phyloP scores from a whole-genome alignment of 2,113 vertebrate genomes.

The Bucco capensis region DNA sequence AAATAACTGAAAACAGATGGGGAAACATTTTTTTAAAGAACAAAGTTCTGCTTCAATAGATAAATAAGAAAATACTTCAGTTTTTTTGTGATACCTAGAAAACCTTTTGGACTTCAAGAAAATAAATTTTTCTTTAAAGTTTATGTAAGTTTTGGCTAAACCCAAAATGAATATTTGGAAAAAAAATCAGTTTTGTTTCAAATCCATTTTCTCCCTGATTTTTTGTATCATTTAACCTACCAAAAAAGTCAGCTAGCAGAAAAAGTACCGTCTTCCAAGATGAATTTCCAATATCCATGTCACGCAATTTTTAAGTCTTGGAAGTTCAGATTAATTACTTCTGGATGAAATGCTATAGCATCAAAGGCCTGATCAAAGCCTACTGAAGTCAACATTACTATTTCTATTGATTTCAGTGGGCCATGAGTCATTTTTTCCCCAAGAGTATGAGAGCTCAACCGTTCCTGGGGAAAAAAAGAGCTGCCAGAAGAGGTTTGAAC shows the following conservation, averaged over 20 bases:
- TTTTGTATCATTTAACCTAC: background rate
- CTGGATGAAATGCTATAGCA: slow-evolving; percentile 36
- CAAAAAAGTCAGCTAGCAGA: background rate
- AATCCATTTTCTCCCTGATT: background rate
- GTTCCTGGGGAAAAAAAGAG: background rate
- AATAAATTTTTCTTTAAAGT: background rate
- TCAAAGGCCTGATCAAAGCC: slow-evolving; percentile 57
- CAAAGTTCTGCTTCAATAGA: background rate
- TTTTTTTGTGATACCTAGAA: background rate
- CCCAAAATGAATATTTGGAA: background rate
- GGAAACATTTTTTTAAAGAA: background rate
- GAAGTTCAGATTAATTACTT: background rate
- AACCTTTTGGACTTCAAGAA: background rate
- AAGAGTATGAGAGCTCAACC: background rate
- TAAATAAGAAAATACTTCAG: background rate
- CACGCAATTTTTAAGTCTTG: background rate
- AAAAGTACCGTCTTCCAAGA: background rate
- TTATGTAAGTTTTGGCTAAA: background rate
- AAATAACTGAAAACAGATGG: background rate
- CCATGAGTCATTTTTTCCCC: background rate
- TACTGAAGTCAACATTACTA: slow-evolving; percentile 12
- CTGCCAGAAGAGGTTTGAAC: background rate
- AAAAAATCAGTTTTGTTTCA: background rate
- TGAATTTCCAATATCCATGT: background rate
- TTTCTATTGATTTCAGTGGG: slow-evolving; percentile 52